phyloP scores from a whole-genome alignment of 2,113 vertebrate genomes.

The Camelus dromedarius region DNA sequence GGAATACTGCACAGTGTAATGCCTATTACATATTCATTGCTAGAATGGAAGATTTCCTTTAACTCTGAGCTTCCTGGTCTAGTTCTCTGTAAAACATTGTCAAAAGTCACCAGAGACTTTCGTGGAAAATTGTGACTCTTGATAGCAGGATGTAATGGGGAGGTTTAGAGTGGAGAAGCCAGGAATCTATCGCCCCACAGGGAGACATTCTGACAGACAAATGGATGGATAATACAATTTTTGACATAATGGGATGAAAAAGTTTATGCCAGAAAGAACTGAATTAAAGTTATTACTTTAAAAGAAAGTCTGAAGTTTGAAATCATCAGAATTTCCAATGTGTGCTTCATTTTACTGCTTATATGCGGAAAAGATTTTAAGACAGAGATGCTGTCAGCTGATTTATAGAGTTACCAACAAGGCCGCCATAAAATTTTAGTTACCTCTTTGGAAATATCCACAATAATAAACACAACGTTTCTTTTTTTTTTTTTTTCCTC shows the following conservation, averaged over 20 bases:
- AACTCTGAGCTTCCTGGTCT: conserved; percentile 90
- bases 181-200: conserved; percentile 87
- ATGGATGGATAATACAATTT: conserved; percentile 91
- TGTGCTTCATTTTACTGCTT: conserved; percentile 80
- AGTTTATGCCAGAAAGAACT: conserved; percentile 91
- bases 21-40: conserved; percentile 93
- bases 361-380: conserved; percentile 83
- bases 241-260: conserved; percentile 92
- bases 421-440: conserved; percentile 78
- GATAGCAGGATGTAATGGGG: conserved; percentile 89
- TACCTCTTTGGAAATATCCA: conserved; percentile 79
- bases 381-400: conserved; percentile 75
- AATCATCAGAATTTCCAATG: conserved; percentile 81
- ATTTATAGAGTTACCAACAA: conserved; percentile 84
- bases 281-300: conserved; percentile 91
- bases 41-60: conserved; percentile 90
- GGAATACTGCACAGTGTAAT: conserved; percentile 90
- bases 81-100: conserved; percentile 91
- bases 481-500: not conserved
- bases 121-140: conserved; percentile 90
- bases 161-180: conserved; percentile 88
- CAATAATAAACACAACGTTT: conserved; percentile 67
- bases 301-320: conserved; percentile 89
- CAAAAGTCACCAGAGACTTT: conserved; percentile 91
- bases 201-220: conserved; percentile 92